Evolutionary conservation across 2,888 invertebrate genomes (phyloP).

Genomic region (Macropis europaea): DNA sequence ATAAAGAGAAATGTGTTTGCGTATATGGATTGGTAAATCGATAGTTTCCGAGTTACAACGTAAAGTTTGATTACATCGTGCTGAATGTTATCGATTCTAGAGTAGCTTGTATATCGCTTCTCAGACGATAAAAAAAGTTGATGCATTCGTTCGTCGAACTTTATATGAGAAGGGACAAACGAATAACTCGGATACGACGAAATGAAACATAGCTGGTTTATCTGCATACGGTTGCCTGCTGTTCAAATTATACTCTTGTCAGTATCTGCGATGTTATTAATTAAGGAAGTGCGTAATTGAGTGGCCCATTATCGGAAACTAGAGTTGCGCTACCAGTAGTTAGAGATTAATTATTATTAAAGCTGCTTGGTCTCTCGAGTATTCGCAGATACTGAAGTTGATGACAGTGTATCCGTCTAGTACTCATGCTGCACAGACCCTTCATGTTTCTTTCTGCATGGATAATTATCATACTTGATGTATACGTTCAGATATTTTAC

Average conservation of each 20-base stretch:
- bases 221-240: background rate
- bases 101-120: too few relatives aligned
- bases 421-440: background rate
- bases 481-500: too few relatives aligned
- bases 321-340: conserved; percentile 60
- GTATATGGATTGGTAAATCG: too few relatives aligned
- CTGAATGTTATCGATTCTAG: too few relatives aligned
- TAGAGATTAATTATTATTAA: conserved; percentile 64
- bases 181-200: background rate
- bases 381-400: conserved; percentile 32
- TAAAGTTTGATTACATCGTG: too few relatives aligned
- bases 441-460: too few relatives aligned
- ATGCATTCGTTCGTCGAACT: too few relatives aligned
- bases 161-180: too few relatives aligned
- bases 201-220: background rate
- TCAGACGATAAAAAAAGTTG: too few relatives aligned
- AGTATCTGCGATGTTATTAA: conserved; percentile 51
- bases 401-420: conserved; percentile 33
- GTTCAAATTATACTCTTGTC: conserved; percentile 1
- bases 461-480: too few relatives aligned
- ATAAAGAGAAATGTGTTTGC: too few relatives aligned
- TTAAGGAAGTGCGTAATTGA: conserved; percentile 61
- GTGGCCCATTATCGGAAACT: conserved; percentile 60
- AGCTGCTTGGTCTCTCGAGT: conserved; percentile 43
- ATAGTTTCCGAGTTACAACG: too few relatives aligned